Evolutionary conservation across 2,888 invertebrate genomes (phyloP).

Genomic region (Pterobdella sp.): DNA sequence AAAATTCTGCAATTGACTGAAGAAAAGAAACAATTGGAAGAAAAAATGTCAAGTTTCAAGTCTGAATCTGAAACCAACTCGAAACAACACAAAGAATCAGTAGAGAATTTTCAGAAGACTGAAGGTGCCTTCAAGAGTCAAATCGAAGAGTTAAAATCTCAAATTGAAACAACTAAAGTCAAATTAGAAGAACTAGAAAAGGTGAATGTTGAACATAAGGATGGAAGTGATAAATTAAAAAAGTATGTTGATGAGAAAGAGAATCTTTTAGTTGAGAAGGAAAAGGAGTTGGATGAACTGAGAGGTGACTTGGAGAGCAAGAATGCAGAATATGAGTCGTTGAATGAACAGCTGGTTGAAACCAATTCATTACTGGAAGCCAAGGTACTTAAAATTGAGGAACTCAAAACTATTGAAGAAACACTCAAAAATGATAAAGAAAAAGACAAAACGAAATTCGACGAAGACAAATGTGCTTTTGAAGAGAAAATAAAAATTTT

Average conservation of each 20-base stretch:
- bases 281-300: conserved; percentile 24
- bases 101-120: neutral
- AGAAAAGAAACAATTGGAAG: conserved; percentile 15
- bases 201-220: conserved; percentile 26
- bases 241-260: conserved; percentile 24
- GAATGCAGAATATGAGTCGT: conserved; percentile 19
- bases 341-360: conserved; percentile 19
- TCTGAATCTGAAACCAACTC: neutral
- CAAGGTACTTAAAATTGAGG: conserved; percentile 6
- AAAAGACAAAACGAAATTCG: neutral
- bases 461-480: neutral
- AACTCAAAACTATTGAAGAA: neutral
- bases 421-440: neutral
- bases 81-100: neutral
- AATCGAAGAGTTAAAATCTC: neutral
- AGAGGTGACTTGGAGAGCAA: conserved; percentile 25
- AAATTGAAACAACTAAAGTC: conserved; percentile 32
- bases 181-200: conserved; percentile 32
- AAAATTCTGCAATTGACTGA: neutral
- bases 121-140: conserved; percentile 5
- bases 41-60: neutral
- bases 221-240: conserved; percentile 23
- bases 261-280: conserved; percentile 22
- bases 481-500: conserved; percentile 7
- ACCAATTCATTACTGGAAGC: conserved; percentile 2